Conservation (phyloP, 1,140 invertebrate genomes). For the Drosophila prosaltans region DNA sequence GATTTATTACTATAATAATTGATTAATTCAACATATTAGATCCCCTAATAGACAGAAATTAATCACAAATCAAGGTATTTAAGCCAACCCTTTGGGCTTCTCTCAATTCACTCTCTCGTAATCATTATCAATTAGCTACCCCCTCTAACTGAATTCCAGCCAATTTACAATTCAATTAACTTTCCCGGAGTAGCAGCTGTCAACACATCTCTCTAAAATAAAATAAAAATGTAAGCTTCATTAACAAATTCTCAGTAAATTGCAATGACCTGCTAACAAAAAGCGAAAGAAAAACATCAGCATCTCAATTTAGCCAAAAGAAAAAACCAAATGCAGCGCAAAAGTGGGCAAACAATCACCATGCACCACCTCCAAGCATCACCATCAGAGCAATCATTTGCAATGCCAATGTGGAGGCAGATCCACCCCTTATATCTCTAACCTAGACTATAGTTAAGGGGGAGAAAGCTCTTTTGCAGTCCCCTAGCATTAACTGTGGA, state of each 20-base stretch:
- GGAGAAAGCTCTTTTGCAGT: conserved; percentile 54
- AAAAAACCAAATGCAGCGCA: conserved; percentile 20
- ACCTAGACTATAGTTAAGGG: not conserved
- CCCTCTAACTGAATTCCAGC: conserved; percentile 40
- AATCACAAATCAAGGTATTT: conserved; percentile 41
- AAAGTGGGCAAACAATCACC: conserved; percentile 30
- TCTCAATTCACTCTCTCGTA: conserved; percentile 18
- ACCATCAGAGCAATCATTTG: conserved; percentile 38
- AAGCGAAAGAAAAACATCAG: conserved; percentile 5
- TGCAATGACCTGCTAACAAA: conserved; percentile 67
- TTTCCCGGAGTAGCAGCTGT: conserved; percentile 60
- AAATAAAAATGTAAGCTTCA: conserved; percentile 65
- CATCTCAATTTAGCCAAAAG: not conserved
- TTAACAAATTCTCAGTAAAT: conserved; percentile 72
- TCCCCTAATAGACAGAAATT: conserved; percentile 2
- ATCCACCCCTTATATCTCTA: conserved; percentile 39
- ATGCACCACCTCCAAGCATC: conserved; percentile 7
- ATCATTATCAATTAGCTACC: conserved; percentile 63
- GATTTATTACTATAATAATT: conserved; percentile 16
- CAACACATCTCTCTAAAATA: conserved; percentile 51
- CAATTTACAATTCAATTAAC: conserved; percentile 80
- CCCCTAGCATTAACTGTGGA: conserved; percentile 72
- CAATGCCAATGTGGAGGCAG: conserved; percentile 16
- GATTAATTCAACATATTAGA: not conserved
- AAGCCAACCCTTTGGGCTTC: conserved; percentile 2